Evolutionary conservation across 2,797 vertebrate species (phyloP).

Genomic region (Taeniopygia guttata): DNA sequence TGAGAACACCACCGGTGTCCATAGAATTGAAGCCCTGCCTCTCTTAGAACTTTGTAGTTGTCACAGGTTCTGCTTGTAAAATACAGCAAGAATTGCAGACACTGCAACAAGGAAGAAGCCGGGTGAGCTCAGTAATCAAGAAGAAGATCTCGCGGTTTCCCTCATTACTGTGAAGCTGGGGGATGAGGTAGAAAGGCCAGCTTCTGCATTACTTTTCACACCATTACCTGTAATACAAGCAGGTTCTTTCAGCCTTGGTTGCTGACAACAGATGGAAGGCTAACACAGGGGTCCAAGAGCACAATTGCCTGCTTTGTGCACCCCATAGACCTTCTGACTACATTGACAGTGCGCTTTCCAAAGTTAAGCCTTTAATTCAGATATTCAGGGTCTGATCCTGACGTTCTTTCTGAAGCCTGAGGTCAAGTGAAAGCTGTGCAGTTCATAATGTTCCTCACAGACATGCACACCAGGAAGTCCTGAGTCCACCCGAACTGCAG

Average conservation of each 20-base stretch:
- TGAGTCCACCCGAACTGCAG: rapidly evolving
- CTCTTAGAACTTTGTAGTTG: background rate
- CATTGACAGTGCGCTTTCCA: background rate
- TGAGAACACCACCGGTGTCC: background rate
- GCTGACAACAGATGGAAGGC: background rate
- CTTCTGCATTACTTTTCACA: background rate
- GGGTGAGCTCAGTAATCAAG: background rate
- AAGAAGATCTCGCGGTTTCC: background rate
- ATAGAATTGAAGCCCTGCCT: background rate
- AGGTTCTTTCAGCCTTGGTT: background rate
- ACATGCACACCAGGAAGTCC: background rate
- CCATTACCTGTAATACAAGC: background rate
- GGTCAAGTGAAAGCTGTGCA: background rate
- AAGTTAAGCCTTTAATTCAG: constrained; percentile 17
- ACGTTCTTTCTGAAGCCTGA: background rate
- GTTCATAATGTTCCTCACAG: background rate
- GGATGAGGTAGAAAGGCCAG: background rate
- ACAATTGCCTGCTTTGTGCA: background rate
- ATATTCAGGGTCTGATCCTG: background rate
- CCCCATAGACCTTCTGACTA: background rate
- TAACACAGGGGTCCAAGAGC: background rate
- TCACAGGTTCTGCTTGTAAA: background rate
- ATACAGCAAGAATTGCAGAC: background rate
- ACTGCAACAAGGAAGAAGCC: background rate
- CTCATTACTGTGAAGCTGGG: background rate